Conservation (phyloP, 2,888 invertebrate genomes). For the Carabus problematicus region DNA sequence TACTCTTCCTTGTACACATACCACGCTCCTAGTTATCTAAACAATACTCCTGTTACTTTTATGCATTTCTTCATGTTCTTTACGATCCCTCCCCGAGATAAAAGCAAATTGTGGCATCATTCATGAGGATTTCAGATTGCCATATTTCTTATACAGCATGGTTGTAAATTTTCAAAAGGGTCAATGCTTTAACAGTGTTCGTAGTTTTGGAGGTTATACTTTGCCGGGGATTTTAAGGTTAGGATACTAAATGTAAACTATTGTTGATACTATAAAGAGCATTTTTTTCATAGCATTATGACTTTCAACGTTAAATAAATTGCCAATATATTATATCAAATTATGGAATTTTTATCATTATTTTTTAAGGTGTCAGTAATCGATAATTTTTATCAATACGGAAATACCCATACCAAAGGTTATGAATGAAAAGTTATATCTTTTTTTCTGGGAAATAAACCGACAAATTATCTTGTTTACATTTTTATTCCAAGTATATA, state of each 20-base stretch:
- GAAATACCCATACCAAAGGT: too few species aligned
- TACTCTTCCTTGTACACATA: too few species aligned
- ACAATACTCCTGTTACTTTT: too few species aligned
- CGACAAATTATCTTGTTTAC: too few species aligned
- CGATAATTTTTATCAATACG: too few species aligned
- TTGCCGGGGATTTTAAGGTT: background rate
- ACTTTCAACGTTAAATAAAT: background rate
- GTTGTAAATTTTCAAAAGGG: background rate
- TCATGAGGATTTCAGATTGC: background rate
- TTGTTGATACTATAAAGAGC: background rate
- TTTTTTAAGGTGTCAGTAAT: too few species aligned
- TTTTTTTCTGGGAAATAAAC: too few species aligned
- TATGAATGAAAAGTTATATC: too few species aligned
- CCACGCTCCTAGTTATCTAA: too few species aligned
- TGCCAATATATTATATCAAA: background rate
- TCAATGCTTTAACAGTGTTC: background rate
- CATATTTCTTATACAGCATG: background rate
- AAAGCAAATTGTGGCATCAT: background rate
- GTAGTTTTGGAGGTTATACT: background rate
- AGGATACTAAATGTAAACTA: background rate
- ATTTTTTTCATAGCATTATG: background rate
- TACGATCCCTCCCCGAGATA: background rate
- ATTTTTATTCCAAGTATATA: too few species aligned
- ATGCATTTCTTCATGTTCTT: too few species aligned
- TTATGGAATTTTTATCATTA: too few species aligned